These are phyloP conservation scores for Corella eumyota DNA, from an alignment of 23 tunicate species.

Conservation along the genomic window DNA sequence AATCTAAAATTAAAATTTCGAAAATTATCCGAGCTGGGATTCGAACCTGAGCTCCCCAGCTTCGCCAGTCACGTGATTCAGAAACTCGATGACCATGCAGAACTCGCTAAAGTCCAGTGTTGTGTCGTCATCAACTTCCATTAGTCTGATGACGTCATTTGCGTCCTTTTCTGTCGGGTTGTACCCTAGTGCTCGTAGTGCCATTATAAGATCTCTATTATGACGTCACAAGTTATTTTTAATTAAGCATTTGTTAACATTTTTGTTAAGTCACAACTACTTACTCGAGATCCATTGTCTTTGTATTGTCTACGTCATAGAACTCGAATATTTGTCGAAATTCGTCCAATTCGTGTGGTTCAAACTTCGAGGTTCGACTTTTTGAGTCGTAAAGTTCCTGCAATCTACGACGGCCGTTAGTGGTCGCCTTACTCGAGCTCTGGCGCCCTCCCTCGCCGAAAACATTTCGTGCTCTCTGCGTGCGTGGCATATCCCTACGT, in stretches of 20 bases:
- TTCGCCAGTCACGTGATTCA: conserved; percentile 44
- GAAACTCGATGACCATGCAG: conserved; percentile 62
- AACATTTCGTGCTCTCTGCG: conserved; percentile 5
- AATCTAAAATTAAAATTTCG: conserved; percentile 40
- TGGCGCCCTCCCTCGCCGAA: conserved; percentile 27
- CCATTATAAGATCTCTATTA: conserved; percentile 50
- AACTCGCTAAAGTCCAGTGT: conserved; percentile 75
- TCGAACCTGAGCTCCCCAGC: conserved; percentile 54
- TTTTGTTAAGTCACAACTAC: not conserved
- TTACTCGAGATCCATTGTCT: conserved; percentile 66
- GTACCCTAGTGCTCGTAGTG: conserved; percentile 71
- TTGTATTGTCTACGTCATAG: conserved; percentile 64
- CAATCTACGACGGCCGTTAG: conserved; percentile 21
- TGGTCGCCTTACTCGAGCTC: conserved; percentile 7
- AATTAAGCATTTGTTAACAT: too few relatives aligned
- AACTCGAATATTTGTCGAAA: conserved; percentile 78
- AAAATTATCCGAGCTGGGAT: too few relatives aligned
- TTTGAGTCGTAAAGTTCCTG: conserved; percentile 44
- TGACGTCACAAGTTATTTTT: not conserved
- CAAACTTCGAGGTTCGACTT: conserved; percentile 19
- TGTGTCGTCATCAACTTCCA: conserved; percentile 78
- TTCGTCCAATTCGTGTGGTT: conserved; percentile 51
- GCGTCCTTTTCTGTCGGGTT: conserved; percentile 47
- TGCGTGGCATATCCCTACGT: conserved; percentile 7
- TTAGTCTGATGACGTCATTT: conserved; percentile 34